Conservation (phyloP, 2,888 invertebrate species). For the Sepioteuthis lessoniana region DNA sequence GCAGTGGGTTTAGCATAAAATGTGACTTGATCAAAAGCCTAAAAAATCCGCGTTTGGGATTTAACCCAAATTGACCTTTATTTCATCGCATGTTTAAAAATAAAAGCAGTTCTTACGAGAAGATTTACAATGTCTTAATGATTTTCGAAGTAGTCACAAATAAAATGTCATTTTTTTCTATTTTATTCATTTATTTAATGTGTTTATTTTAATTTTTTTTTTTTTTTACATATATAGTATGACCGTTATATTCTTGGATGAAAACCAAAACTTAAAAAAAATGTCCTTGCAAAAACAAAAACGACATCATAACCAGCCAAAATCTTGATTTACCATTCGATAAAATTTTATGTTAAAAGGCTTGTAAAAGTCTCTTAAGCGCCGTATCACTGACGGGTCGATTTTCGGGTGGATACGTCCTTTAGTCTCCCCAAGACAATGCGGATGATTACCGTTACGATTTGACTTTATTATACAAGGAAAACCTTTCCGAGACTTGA, state of each 20-base stretch:
- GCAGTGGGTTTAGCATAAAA: not conserved
- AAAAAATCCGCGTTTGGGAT: not conserved
- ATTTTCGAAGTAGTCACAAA: not conserved
- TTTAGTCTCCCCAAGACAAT: constrained; percentile 77
- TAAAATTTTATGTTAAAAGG: constrained; percentile 77
- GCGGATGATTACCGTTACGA: constrained; percentile 65
- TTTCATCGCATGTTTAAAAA: not conserved
- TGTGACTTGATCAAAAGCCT: not conserved
- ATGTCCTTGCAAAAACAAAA: not conserved
- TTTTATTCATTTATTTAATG: not conserved
- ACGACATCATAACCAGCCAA: constrained; percentile 73
- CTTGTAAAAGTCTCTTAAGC: constrained; percentile 75
- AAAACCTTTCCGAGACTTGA: constrained; percentile 92
- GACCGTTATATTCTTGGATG: not conserved
- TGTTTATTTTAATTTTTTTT: too few relatives aligned
- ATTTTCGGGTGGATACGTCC: constrained; percentile 76
- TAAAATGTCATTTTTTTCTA: not conserved
- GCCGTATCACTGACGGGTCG: constrained; percentile 63
- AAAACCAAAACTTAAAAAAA: not conserved
- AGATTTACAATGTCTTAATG: not conserved
- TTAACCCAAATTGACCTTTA: not conserved
- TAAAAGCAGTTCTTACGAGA: not conserved
- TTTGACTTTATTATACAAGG: constrained; percentile 82
- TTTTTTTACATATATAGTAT: not conserved
- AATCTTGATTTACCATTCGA: constrained; percentile 74